Evolutionary conservation across 2,113 vertebrate species (phyloP), one percentile per base, ranked within the genome.

Genomic region (Scalopus aquaticus): DNA sequence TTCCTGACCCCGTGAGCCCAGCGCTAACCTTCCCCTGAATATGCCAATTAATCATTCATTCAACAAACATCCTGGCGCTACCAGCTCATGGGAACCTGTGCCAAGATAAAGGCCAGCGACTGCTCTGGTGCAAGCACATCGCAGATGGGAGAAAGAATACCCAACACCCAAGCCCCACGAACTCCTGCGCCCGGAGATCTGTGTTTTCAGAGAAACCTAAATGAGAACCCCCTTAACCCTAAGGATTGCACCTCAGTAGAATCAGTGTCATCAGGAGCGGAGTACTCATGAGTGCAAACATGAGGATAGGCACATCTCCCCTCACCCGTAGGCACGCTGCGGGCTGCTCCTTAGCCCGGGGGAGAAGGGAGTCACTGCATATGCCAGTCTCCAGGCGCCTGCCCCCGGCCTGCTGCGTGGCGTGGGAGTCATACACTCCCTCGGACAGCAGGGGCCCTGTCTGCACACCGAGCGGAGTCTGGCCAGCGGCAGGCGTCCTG

Each of bases 41-140:
- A 26, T 91, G 79, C 32, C 87, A 78, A 62, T 88, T 87, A 82
- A 20, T 64, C 32, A 81, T 67, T 91, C 79, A 73, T 39, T 76
- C 67, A 67, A 44, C 84, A 94, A 83, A 54, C 42, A 26, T 39
- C 35, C 37, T 0, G 5, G 39, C 74, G 42, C 82, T 64, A 42
- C 32, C 11, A 72, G 70, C 76, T 44, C 24, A 46, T n/a, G 62
- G 37, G 56, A 39, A 62, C 9, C 39, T 1, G 42, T 79, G 19
- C 24, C 11, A 42, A 90, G 89, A 96, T 65, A 28, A 82, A 89
- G 69, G 46, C 62, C 46, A 46, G 54, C 10, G 3, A 51, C 30
- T 51, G 46, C 24, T 51, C 9, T 15, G 26, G 64, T 46, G 69
- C 73, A 16, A 0, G 1, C 35, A 32, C 28, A 35, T n/a, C 83